A percentile compares a stretch with the other conserved stretches of the same genome.
phyloP scores from a whole-genome alignment of 2,113 vertebrate genomes.

The Heliornis fulica region DNA sequence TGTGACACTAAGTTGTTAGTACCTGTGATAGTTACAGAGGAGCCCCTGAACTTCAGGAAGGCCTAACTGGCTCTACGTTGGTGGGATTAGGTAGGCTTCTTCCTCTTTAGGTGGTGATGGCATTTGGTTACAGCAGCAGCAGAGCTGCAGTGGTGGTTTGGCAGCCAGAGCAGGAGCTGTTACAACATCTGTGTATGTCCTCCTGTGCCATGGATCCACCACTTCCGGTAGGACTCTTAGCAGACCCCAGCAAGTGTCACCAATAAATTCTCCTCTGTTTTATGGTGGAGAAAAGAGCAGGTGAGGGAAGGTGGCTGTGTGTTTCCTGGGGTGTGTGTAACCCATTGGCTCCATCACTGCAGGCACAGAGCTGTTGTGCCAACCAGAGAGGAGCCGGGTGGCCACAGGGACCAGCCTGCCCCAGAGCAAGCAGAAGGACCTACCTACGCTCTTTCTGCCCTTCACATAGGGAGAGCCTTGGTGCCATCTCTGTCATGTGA shows the following conservation, averaged over 20 bases:
- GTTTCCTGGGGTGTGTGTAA: not conserved
- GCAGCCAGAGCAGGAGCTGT: not conserved
- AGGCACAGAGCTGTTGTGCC: not conserved
- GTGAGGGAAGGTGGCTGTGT: not conserved
- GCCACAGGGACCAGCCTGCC: accelerated
- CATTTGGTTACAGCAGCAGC: not conserved
- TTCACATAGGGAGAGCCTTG: not conserved
- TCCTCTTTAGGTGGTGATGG: not conserved
- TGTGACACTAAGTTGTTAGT: not conserved
- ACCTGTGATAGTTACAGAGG: not conserved
- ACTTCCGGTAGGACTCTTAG: not conserved
- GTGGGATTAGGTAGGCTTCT: not conserved
- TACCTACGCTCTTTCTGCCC: not conserved
- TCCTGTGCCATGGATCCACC: not conserved
- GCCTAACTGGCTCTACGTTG: not conserved
- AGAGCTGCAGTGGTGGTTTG: not conserved
- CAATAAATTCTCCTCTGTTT: not conserved
- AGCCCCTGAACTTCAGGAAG: not conserved
- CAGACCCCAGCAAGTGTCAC: not conserved
- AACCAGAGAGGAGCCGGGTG: not conserved
- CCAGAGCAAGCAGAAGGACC: not conserved
- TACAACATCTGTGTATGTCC: not conserved
- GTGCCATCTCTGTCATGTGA: not conserved
- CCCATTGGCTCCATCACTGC: not conserved
- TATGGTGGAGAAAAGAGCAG: not conserved